Conservation (phyloP, 2,888 invertebrate genomes). For the Oasisia sp. region DNA sequence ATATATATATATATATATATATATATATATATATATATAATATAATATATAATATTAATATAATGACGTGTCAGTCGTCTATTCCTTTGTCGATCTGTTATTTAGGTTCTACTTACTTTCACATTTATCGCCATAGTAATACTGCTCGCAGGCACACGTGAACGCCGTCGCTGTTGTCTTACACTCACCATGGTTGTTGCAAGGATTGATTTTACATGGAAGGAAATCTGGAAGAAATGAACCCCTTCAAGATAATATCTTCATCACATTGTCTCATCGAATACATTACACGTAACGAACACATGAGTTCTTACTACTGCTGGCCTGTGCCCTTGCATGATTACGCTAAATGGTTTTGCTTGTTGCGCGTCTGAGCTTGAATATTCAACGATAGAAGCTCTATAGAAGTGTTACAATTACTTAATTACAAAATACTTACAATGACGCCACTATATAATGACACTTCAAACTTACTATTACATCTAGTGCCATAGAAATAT, state of each 20-base stretch:
- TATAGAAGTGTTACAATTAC: too few species aligned
- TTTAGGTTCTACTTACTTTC: conserved; percentile 1
- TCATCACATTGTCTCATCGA: neutral
- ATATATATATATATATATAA: too few species aligned
- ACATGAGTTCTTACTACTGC: too few species aligned
- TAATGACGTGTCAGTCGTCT: too few species aligned
- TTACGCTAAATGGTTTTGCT: too few species aligned
- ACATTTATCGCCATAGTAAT: neutral
- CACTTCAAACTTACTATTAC: neutral
- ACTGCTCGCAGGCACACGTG: neutral
- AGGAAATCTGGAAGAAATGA: neutral
- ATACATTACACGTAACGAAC: too few species aligned
- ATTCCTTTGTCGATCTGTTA: neutral
- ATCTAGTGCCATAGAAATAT: neutral
- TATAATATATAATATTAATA: too few species aligned
- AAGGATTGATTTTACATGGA: neutral
- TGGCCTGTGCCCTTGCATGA: too few species aligned
- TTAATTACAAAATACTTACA: neutral
- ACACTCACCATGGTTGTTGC: neutral
- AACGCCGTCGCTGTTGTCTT: neutral
- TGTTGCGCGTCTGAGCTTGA: too few species aligned
- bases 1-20: too few species aligned
- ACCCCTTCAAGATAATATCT: neutral
- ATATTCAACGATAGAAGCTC: too few species aligned
- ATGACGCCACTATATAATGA: neutral